Base-by-base conservation (phyloP, 2,888 invertebrate species). In the Acrobasis consociella region DNA sequence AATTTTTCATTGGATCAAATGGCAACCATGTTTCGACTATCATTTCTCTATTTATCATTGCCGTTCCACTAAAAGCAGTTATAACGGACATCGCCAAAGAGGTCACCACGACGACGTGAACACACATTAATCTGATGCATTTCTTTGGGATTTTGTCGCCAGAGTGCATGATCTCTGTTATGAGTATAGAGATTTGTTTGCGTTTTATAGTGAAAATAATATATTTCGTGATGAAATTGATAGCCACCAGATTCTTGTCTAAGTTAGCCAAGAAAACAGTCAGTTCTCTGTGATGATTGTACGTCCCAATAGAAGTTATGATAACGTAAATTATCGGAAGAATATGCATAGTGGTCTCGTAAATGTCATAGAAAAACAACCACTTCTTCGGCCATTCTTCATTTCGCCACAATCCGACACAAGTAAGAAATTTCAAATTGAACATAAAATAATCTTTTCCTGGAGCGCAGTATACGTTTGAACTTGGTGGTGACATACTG, bases 11-110 rank as follows among this genome's bases (percentile, higher is more conserved):
- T 0, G 81, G 80, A 53, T 90, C 81, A 52, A 90, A 90, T 0
- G 91, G 91, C 75, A 90, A 72, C 90, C 89, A 91, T 0, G 84
- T 79, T 62, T 87, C 87, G 0, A 89, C 60, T 0, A 78, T 67
- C 81, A 89, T 75, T 60, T 86, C 84, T 13, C 81, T 80, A 64
- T 85, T 80, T 5, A 75, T 69, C 9, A 80, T 65, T 17, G 83
- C 77, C 11, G 83, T 46, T 0, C 73, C 62, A 63, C 77, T 74
- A 42, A 90, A 87, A 0, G 76, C 67, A 0, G 72, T 64, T 0
- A 82, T 67, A 0, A 82, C 62, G 0, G 67, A 64, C 0, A 79
- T 69, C 10, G 77, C 71, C 11, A 81, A 58, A 2, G 67, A 46
- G 13, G 81, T 78, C 17, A 85, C 64, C 3, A 76, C 13, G 9